Evolutionary conservation across 2,888 invertebrate species (phyloP).

Genomic region (Tetragnatha montana): DNA sequence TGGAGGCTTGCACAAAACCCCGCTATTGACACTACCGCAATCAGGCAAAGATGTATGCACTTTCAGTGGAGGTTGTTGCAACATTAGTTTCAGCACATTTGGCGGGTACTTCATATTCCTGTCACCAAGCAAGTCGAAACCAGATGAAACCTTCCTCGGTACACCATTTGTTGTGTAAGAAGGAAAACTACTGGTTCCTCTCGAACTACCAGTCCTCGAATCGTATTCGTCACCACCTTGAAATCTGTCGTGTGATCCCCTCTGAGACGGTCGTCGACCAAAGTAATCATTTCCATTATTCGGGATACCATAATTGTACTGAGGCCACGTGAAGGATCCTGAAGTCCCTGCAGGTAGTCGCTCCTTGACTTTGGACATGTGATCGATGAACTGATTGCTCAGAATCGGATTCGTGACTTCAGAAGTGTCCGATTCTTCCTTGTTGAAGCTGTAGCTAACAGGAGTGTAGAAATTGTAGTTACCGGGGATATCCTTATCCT

Average conservation of each 20-base stretch:
- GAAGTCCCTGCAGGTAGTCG: background rate
- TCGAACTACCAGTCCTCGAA: background rate
- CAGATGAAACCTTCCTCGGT: background rate
- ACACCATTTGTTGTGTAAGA: background rate
- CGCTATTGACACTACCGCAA: constrained; percentile 43
- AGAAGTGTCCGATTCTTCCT: background rate
- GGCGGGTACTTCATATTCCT: background rate
- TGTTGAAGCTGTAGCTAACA: background rate
- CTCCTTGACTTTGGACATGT: background rate
- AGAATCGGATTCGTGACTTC: background rate
- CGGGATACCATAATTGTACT: constrained; percentile 4
- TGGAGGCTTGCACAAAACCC: constrained; percentile 52
- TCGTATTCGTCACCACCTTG: background rate
- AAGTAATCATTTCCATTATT: background rate
- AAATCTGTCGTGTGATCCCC: background rate
- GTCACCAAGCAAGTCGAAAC: background rate
- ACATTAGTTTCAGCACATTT: constrained; percentile 18
- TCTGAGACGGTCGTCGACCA: background rate
- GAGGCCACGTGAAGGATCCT: background rate
- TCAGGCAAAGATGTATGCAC: constrained; percentile 56
- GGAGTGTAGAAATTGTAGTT: constrained; percentile 24
- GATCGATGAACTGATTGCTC: background rate
- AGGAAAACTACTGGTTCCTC: background rate
- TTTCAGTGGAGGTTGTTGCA: constrained; percentile 32
- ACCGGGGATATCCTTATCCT: background rate